Percentiles rank a stretch among this genome's conserved stretches.
Evolutionary conservation across 2,113 vertebrate genomes (phyloP).

Genomic region (Marmota monax): DNA sequence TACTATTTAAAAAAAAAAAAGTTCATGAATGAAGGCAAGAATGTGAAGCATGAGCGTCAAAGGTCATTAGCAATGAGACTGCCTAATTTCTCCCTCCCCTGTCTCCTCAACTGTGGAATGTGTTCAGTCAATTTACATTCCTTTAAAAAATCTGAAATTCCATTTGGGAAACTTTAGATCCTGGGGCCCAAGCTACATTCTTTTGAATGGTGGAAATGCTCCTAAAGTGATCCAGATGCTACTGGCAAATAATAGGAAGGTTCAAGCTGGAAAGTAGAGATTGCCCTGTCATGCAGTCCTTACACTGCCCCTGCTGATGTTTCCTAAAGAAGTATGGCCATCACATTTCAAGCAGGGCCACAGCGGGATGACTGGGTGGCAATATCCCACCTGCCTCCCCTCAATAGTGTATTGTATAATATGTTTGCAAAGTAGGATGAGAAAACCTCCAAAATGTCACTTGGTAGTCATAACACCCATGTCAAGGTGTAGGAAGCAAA

Average conservation of each 20-base stretch:
- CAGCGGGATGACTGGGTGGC: rapidly evolving
- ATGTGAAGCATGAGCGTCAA: background rate
- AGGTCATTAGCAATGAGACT: background rate
- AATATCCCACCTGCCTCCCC: rapidly evolving
- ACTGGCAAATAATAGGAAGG: background rate
- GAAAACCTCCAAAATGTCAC: background rate
- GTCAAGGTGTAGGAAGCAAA: background rate
- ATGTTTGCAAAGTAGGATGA: no score
- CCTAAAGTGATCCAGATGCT: background rate
- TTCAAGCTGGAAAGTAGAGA: background rate
- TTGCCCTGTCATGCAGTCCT: background rate
- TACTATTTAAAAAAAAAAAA: background rate
- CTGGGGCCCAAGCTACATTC: background rate
- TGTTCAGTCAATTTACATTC: background rate
- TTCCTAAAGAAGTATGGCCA: background rate
- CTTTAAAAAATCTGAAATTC: background rate
- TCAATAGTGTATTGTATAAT: background rate
- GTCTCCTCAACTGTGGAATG: background rate
- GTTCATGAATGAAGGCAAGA: background rate
- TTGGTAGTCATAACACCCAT: background rate
- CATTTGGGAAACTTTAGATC: background rate
- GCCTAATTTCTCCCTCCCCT: background rate
- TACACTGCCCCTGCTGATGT: background rate
- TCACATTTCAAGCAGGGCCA: background rate
- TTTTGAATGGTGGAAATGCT: background rate